phyloP scores from a whole-genome alignment of 2,113 vertebrate species.

The Patagioenas fasciata region DNA sequence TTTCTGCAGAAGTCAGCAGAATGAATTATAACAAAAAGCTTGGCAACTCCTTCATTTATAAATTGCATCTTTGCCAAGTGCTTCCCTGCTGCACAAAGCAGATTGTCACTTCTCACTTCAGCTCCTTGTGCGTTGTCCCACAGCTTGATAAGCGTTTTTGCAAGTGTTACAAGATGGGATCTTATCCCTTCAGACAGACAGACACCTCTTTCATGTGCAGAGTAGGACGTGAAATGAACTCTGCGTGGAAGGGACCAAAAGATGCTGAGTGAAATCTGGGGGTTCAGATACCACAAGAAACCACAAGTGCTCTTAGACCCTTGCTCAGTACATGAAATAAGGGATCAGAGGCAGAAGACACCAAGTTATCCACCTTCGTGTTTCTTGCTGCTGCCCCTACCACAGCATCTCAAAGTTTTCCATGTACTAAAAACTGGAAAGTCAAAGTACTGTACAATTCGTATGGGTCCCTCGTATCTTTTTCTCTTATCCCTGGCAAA shows the following conservation, averaged over 20 bases:
- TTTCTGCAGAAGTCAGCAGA: constrained; percentile 39
- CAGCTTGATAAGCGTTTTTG: constrained; percentile 10
- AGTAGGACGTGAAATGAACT: neutral
- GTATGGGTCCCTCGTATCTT: neutral
- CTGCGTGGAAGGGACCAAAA: neutral
- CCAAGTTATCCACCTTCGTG: neutral
- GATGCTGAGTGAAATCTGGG: neutral
- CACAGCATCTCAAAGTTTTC: neutral
- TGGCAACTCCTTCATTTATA: constrained; percentile 3
- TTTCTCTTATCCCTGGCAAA: neutral
- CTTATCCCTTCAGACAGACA: neutral
- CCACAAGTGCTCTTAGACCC: neutral
- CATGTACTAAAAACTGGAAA: neutral
- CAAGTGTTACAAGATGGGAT: neutral
- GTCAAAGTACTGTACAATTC: neutral
- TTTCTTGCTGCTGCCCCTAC: neutral
- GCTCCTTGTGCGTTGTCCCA: neutral
- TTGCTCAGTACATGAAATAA: neutral
- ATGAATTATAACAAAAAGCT: neutral
- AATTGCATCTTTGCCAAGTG: constrained; percentile 13
- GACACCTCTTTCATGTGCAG: neutral
- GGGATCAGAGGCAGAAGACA: neutral
- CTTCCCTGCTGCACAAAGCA: constrained; percentile 45
- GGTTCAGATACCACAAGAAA: rapidly evolving
- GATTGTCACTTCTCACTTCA: constrained; percentile 48